These are phyloP conservation scores for Argopecten irradians DNA, from an alignment of 1,140 invertebrate species.

Conservation along the genomic window DNA sequence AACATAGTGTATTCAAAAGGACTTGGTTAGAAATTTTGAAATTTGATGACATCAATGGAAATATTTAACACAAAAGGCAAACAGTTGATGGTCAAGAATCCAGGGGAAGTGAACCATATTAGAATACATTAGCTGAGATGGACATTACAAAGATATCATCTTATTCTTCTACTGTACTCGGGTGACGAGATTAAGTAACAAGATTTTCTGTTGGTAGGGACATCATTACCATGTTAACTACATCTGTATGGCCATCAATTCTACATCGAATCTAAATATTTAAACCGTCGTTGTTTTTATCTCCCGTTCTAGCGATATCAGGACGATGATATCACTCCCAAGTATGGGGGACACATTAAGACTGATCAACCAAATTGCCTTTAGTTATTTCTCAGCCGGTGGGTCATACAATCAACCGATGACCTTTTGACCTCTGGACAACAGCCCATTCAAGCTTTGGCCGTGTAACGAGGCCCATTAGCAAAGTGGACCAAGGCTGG, in stretches of 20 bases:
- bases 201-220: neutral
- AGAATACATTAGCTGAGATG: no score
- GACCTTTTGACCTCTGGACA: neutral
- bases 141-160: neutral
- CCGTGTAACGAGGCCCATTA: neutral
- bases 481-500: neutral
- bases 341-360: neutral
- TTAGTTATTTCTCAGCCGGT: neutral
- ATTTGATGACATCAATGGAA: no score
- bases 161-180: neutral
- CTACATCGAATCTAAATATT: neutral
- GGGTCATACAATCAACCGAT: neutral
- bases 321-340: neutral
- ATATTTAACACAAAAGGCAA: no score
- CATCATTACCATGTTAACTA: neutral
- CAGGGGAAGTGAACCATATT: no score
- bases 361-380: conserved; percentile 10
- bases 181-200: neutral
- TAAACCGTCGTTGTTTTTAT: neutral
- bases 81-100: no score
- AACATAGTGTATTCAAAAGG: no score
- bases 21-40: no score
- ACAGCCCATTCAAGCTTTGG: neutral
- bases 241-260: neutral
- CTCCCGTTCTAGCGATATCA: neutral